Conservation (phyloP, 1,140 invertebrate genomes). For the Tetramorium alpestre region DNA sequence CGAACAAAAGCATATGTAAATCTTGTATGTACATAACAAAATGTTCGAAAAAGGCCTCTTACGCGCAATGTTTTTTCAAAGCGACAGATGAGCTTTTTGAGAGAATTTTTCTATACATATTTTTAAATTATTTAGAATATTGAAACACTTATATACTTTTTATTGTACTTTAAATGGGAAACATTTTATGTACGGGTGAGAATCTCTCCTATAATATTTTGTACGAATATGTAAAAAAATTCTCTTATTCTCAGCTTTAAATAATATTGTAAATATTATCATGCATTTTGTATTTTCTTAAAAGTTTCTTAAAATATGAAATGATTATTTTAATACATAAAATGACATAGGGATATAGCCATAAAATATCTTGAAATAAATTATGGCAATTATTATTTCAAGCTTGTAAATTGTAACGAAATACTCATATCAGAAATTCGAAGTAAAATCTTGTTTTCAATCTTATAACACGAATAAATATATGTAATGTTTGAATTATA, state of each 20-base stretch:
- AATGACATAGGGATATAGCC: neutral
- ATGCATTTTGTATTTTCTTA: neutral
- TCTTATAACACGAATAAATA: neutral
- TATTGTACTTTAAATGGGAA: neutral
- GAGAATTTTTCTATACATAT: constrained; percentile 25
- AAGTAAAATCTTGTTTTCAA: neutral
- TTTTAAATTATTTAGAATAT: constrained; percentile 24
- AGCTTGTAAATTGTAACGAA: neutral
- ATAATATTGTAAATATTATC: constrained; percentile 7
- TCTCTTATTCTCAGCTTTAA: neutral
- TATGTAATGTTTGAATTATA: constrained; percentile 23
- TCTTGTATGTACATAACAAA: constrained; percentile 35
- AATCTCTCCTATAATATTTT: constrained; percentile 27
- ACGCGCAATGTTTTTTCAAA: neutral
- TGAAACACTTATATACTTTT: constrained; percentile 7
- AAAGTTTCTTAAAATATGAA: neutral
- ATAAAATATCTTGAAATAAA: constrained; percentile 16
- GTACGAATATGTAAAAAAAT: constrained; percentile 8
- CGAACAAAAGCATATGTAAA: constrained; percentile 38
- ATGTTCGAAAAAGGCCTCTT: constrained; percentile 18
- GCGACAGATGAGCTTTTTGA: neutral
- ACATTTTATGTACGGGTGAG: neutral
- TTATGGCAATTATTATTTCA: neutral
- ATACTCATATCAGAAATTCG: neutral
- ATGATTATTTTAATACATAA: neutral